phyloP scores from a whole-genome alignment of 1,140 invertebrate species.

The Lasioglossum baleicum region DNA sequence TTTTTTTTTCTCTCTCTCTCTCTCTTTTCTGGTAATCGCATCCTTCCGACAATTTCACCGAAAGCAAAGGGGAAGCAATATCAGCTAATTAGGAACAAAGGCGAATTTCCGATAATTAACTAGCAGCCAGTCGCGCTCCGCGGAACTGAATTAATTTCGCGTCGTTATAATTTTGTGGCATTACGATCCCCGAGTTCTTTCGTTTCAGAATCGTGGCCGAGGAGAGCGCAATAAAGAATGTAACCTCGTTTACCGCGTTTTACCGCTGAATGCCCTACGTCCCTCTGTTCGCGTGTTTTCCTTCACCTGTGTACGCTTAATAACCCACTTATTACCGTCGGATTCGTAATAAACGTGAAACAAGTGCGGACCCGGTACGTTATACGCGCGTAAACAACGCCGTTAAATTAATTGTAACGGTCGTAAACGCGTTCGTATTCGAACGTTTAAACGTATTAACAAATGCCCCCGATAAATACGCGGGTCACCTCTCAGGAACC shows the following conservation, averaged over 20 bases:
- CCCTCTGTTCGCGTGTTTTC: neutral
- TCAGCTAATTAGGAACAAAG: constrained; percentile 10
- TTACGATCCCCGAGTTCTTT: neutral
- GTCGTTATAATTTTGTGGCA: constrained; percentile 6
- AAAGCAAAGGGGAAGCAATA: constrained; percentile 15
- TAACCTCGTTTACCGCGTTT: neutral
- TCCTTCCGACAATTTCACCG: constrained; percentile 9
- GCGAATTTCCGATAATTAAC: constrained; percentile 21
- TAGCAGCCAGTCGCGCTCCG: neutral
- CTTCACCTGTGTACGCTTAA: neutral
- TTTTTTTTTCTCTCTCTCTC: neutral
- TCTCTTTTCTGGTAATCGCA: neutral
- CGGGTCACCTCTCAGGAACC: too few species aligned
- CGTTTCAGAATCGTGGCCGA: neutral
- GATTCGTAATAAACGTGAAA: neutral
- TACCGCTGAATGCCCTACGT: neutral
- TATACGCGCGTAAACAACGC: neutral
- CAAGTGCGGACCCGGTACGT: neutral
- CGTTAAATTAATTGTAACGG: neutral
- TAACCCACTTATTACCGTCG: neutral
- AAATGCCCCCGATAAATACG: neutral
- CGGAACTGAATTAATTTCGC: constrained; percentile 17
- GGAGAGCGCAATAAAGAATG: neutral
- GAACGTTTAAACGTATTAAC: neutral
- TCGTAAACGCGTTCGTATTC: neutral